Conservation (phyloP, 2,888 invertebrate species). For the Carterocephalus palaemon region DNA sequence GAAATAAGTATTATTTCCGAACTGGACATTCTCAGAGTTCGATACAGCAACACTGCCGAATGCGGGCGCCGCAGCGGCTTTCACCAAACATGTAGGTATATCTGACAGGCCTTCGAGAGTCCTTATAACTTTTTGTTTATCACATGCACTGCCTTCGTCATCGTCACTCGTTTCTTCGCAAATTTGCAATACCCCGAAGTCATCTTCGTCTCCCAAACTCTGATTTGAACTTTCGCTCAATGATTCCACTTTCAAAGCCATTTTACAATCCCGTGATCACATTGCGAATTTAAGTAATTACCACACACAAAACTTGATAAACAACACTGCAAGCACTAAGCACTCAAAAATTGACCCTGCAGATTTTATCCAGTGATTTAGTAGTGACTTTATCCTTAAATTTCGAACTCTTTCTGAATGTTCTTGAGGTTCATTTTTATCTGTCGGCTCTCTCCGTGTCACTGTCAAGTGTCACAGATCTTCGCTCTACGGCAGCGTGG, state of each 20-base stretch:
- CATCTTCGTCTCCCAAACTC: slow-evolving; percentile 53
- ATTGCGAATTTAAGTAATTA: slow-evolving; percentile 9
- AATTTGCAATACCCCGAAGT: slow-evolving; percentile 57
- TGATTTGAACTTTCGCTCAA: slow-evolving; percentile 28
- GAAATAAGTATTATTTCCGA: slow-evolving; percentile 87
- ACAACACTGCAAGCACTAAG: too few relatives aligned
- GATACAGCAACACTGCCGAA: slow-evolving; percentile 82
- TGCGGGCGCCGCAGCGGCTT: slow-evolving; percentile 40
- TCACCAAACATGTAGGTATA: slow-evolving; percentile 45
- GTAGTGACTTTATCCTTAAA: too few relatives aligned
- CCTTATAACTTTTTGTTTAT: slow-evolving; percentile 35
- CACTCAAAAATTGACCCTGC: too few relatives aligned
- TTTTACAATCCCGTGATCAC: slow-evolving; percentile 32
- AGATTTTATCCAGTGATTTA: too few relatives aligned
- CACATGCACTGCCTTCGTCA: slow-evolving; percentile 39
- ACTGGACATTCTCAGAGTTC: slow-evolving; percentile 85
- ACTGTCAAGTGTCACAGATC: too few relatives aligned
- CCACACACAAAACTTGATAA: not conserved
- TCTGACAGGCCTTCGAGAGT: slow-evolving; percentile 37
- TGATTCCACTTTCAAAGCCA: slow-evolving; percentile 43
- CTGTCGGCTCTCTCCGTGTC: too few relatives aligned
- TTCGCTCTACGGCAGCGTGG: too few relatives aligned
- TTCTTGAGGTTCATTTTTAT: too few relatives aligned
- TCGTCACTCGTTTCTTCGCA: slow-evolving; percentile 48
- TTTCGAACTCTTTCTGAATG: too few relatives aligned